Percentiles rank a stretch among this genome's conserved stretches.
These are phyloP conservation scores for Caenorhabditis sinica DNA, from an alignment of 2,888 invertebrate species.

Conservation along the genomic window DNA sequence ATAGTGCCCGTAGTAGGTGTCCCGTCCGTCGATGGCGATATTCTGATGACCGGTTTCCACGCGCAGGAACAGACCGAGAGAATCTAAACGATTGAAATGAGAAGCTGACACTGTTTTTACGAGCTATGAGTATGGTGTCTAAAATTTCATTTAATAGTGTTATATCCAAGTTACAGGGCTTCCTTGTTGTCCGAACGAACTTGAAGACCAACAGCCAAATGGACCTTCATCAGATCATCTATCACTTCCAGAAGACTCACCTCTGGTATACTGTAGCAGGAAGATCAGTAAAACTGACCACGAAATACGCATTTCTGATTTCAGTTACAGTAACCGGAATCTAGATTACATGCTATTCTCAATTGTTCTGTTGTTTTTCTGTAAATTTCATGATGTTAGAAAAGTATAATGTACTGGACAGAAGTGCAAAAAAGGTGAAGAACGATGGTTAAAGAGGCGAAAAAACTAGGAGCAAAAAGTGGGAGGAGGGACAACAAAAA, in stretches of 20 bases:
- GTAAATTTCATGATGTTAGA: not conserved
- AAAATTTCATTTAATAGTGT: too few relatives aligned
- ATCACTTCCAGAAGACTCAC: conserved; percentile 9
- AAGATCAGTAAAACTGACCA: conserved; percentile 30
- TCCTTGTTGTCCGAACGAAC: too few relatives aligned
- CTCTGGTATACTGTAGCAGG: conserved; percentile 46
- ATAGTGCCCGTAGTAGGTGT: conserved; percentile 72
- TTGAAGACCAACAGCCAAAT: too few relatives aligned
- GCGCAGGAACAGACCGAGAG: conserved; percentile 62
- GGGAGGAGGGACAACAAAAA: conserved; percentile 19
- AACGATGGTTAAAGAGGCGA: conserved; percentile 15
- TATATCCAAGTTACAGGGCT: too few relatives aligned
- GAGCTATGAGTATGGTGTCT: too few relatives aligned
- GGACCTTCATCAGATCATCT: too few relatives aligned
- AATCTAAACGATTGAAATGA: conserved; percentile 47
- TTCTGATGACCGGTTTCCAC: conserved; percentile 74
- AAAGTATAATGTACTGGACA: conserved; percentile 7
- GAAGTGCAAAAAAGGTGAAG: conserved; percentile 31
- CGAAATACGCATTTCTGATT: conserved; percentile 9
- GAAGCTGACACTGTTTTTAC: too few relatives aligned
- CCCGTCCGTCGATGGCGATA: conserved; percentile 72
- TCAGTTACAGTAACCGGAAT: conserved; percentile 16
- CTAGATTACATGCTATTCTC: conserved; percentile 45
- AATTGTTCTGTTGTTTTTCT: not conserved
- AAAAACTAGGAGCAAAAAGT: conserved; percentile 23